Evolutionary conservation across 1,140 invertebrate genomes (phyloP).

Genomic region (Varroa destructor): DNA sequence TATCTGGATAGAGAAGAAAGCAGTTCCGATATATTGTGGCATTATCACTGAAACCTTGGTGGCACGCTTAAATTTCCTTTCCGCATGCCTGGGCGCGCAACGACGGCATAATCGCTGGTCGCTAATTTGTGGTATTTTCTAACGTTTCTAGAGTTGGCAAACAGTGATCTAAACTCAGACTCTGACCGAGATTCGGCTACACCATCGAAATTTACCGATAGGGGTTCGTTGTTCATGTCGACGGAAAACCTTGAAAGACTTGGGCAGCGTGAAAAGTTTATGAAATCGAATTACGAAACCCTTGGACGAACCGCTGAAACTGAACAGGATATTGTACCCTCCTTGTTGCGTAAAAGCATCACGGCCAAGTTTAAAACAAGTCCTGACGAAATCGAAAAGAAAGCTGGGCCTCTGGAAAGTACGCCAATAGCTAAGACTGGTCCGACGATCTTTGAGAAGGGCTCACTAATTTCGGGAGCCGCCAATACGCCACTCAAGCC

Average conservation of each 20-base stretch:
- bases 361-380: constrained; percentile 33
- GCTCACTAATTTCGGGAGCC: constrained; percentile 38
- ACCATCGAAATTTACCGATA: constrained; percentile 32
- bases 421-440: neutral
- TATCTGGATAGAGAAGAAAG: too few species aligned
- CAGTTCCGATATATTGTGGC: too few species aligned
- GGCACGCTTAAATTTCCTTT: too few species aligned
- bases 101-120: too few species aligned
- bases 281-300: constrained; percentile 63
- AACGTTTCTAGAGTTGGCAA: neutral
- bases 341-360: constrained; percentile 28
- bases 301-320: constrained; percentile 42
- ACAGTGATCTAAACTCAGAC: constrained; percentile 31
- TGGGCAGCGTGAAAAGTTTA: constrained; percentile 54
- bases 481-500: constrained; percentile 32
- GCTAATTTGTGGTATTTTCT: too few species aligned
- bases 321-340: neutral
- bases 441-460: constrained; percentile 44
- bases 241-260: constrained; percentile 60
- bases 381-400: constrained; percentile 41
- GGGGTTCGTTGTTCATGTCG: constrained; percentile 41
- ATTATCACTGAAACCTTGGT: too few species aligned
- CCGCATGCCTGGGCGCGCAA: too few species aligned
- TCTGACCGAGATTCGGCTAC: constrained; percentile 32
- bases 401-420: constrained; percentile 38